phyloP scores from a whole-genome alignment of 2,113 vertebrate genomes.

The Aspiorhynchus laticeps region DNA sequence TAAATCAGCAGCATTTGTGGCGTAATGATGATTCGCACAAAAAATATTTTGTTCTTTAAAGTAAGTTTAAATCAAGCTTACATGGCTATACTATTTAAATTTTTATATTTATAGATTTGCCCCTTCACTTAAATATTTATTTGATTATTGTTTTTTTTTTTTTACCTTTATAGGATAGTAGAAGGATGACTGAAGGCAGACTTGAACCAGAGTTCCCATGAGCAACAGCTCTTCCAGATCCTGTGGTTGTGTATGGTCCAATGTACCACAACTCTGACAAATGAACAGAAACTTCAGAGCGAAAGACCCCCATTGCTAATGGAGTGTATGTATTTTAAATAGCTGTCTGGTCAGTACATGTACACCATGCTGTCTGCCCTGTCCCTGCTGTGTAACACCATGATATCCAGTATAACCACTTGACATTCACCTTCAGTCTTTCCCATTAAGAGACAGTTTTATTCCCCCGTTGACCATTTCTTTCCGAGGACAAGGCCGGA shows the following conservation, averaged over 20 bases:
- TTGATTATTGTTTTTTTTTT: too few relatives aligned
- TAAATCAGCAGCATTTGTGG: background rate
- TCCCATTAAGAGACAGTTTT: background rate
- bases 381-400: conserved; percentile 17
- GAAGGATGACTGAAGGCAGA: background rate
- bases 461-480: conserved; percentile 13
- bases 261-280: background rate
- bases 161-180: background rate
- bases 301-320: background rate
- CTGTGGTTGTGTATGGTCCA: background rate
- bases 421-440: conserved; percentile 28
- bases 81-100: background rate
- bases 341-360: background rate
- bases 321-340: background rate
- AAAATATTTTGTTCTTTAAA: background rate
- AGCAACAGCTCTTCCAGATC: background rate
- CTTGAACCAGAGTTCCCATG: background rate
- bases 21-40: background rate
- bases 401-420: conserved; percentile 15
- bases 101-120: background rate
- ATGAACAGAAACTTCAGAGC: background rate
- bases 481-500: conserved; percentile 45
- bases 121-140: too few relatives aligned
- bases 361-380: conserved; percentile 1
- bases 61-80: background rate